Percentiles rank a stretch among this genome's conserved stretches.
Conservation (phyloP, 2,888 invertebrate species). For the Parochlus steinenii region DNA sequence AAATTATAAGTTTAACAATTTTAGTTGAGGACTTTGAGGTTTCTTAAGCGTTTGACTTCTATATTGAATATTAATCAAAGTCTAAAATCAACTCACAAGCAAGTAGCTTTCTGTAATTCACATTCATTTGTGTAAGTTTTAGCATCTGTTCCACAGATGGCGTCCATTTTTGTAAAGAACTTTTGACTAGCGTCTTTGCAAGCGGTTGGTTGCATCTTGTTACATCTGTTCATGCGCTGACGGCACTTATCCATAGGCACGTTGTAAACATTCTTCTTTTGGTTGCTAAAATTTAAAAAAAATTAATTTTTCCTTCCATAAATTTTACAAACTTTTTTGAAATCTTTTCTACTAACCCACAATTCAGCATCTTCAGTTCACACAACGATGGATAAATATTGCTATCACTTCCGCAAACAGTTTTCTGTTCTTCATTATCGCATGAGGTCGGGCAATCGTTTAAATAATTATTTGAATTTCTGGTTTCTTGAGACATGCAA, state of each 20-base stretch:
- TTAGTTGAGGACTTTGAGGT: background rate
- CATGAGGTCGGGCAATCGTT: constrained; percentile 58
- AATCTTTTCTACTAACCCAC: constrained; percentile 46
- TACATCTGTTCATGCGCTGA: constrained; percentile 54
- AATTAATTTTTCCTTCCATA: background rate
- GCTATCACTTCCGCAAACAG: constrained; percentile 77
- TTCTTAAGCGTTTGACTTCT: no score
- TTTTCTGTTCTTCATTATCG: constrained; percentile 29
- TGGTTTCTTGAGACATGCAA: constrained; percentile 59
- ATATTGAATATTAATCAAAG: background rate
- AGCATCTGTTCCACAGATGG: constrained; percentile 82
- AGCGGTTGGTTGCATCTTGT: constrained; percentile 41
- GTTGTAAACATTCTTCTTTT: constrained; percentile 21
- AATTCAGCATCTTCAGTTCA: constrained; percentile 74
- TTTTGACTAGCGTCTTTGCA: constrained; percentile 1
- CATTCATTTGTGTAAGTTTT: constrained; percentile 71
- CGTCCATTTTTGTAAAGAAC: constrained; percentile 39
- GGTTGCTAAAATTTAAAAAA: no score
- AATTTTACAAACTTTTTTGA: background rate
- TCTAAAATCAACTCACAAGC: constrained; percentile 46
- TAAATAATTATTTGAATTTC: constrained; percentile 39
- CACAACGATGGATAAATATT: constrained; percentile 78
- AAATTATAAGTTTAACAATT: constrained; percentile 4
- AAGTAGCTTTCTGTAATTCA: constrained; percentile 64
- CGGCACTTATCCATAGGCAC: constrained; percentile 59